Evolutionary conservation across 2,888 invertebrate species (phyloP).

Genomic region (Drosophila sordidula): DNA sequence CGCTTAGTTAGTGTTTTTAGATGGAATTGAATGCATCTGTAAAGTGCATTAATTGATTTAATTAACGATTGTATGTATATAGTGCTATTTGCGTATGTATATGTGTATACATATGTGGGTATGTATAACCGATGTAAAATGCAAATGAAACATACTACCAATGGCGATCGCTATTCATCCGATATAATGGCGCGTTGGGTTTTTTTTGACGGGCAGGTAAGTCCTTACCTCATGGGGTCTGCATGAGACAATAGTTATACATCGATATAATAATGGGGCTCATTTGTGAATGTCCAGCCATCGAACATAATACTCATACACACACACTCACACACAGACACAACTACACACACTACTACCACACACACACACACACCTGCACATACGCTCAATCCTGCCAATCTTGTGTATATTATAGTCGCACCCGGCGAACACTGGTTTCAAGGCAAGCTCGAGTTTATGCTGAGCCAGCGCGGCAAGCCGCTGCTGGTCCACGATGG

Average conservation of each 20-base stretch:
- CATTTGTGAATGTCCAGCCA: constrained; percentile 72
- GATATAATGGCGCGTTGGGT: not conserved
- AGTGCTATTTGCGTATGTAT: constrained; percentile 25
- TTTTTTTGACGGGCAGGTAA: constrained; percentile 56
- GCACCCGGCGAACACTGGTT: constrained; percentile 85
- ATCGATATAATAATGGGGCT: constrained; percentile 52
- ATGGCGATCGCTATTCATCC: constrained; percentile 14
- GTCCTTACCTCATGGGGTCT: constrained; percentile 47
- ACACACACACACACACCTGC: constrained; percentile 29
- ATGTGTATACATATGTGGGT: constrained; percentile 28
- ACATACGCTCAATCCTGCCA: constrained; percentile 49
- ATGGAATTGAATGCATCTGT: constrained; percentile 36
- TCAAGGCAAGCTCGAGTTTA: constrained; percentile 85
- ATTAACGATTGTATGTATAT: constrained; percentile 34
- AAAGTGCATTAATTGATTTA: constrained; percentile 39
- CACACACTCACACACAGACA: constrained; percentile 14
- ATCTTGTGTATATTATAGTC: constrained; percentile 80
- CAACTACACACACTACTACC: constrained; percentile 18
- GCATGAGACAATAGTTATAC: constrained; percentile 54
- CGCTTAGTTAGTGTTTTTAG: constrained; percentile 69
- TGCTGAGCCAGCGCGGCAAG: constrained; percentile 85
- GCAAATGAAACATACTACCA: constrained; percentile 47
- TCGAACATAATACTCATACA: constrained; percentile 47
- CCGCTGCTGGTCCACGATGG: constrained; percentile 85
- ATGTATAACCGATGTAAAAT: constrained; percentile 49